A percentile compares a stretch with the other conserved stretches of the same genome.
Conservation (phyloP, 2,113 vertebrate species). For the Caretta caretta region DNA sequence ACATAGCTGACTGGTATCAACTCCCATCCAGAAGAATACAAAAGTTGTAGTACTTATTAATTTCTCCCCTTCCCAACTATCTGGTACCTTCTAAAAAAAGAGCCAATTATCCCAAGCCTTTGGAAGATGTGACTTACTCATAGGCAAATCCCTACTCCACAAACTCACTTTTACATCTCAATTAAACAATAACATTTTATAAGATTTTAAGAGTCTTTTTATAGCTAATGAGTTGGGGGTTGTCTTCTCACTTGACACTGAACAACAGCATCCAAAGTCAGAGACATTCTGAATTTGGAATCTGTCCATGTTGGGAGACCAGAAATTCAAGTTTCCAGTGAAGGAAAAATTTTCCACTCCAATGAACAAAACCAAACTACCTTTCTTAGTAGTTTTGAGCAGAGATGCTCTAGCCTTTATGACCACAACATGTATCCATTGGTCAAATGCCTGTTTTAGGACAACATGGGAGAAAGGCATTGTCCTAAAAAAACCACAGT, state of each 20-base stretch:
- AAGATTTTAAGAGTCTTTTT: not conserved
- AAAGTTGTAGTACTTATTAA: not conserved
- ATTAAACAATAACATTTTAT: not conserved
- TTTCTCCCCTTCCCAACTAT: not conserved
- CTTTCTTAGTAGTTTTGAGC: not conserved
- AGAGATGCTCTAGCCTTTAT: not conserved
- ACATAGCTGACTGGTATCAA: too few species aligned
- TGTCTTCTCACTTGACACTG: not conserved
- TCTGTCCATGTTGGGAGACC: not conserved
- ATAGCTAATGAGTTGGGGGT: not conserved
- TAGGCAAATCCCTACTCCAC: not conserved
- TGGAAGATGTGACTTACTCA: not conserved
- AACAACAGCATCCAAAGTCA: not conserved
- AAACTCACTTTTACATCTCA: not conserved
- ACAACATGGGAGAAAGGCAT: accelerated
- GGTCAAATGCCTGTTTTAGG: not conserved
- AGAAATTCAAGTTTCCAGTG: not conserved
- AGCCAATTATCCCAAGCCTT: not conserved
- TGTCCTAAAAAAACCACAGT: not conserved
- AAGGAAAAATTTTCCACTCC: not conserved
- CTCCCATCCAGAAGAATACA: not conserved
- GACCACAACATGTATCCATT: not conserved
- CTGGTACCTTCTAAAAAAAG: not conserved
- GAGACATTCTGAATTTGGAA: not conserved
- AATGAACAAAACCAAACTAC: not conserved